These are phyloP conservation scores for Ciconia boyciana DNA, from an alignment of 2,113 vertebrate genomes.

Conservation along the genomic window DNA sequence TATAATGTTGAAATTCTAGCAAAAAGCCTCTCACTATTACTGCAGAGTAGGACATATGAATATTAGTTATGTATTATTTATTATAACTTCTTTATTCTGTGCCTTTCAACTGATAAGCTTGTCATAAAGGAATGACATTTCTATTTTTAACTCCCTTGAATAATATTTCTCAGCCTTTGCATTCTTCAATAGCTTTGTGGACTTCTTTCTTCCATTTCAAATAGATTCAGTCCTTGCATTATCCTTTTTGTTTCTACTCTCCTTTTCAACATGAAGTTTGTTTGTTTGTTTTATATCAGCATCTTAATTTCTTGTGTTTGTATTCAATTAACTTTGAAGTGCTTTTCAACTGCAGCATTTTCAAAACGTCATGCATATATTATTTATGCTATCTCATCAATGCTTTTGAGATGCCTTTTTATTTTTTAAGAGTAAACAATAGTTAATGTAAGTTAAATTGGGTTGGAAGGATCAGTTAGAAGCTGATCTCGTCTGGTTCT, in stretches of 20 bases:
- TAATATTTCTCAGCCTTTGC: neutral
- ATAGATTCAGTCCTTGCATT: neutral
- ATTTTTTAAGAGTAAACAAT: conserved; percentile 4
- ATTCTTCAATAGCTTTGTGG: neutral
- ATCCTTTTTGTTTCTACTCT: neutral
- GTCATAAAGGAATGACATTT: neutral
- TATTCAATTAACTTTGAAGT: neutral
- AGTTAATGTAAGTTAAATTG: conserved; percentile 14
- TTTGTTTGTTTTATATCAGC: neutral
- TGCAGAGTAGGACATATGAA: neutral
- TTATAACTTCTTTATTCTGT: neutral
- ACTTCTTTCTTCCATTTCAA: neutral
- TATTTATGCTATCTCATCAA: conserved; percentile 24
- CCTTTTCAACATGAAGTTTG: neutral
- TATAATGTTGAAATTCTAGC: neutral
- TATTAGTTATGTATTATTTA: neutral
- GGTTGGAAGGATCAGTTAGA: neutral
- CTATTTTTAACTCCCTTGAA: neutral
- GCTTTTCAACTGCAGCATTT: neutral
- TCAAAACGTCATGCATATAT: neutral
- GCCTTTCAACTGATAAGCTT: neutral
- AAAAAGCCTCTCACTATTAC: neutral
- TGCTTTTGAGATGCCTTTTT: conserved; percentile 7
- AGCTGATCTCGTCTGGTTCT: neutral
- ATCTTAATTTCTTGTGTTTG: conserved; percentile 15